phyloP scores from a whole-genome alignment of 2,888 invertebrate genomes.

The Sinhomidia bicolor region DNA sequence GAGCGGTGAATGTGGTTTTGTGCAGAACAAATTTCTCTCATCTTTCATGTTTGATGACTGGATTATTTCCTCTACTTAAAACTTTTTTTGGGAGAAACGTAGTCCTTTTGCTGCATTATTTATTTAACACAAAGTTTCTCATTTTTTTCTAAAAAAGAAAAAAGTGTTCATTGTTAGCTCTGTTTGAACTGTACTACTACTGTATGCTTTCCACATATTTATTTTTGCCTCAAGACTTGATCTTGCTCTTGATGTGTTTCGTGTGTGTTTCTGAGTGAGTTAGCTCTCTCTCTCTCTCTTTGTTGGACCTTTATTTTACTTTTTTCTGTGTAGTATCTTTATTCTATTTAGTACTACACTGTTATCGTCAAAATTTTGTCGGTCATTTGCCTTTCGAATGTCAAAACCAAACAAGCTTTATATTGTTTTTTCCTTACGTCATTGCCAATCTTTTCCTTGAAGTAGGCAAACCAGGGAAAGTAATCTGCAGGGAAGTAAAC shows the following conservation, averaged over 20 bases:
- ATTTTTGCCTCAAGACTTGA: neutral
- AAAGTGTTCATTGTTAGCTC: no score
- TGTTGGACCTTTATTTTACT: neutral
- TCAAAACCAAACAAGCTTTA: neutral
- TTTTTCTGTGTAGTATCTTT: neutral
- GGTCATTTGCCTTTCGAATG: constrained; percentile 5
- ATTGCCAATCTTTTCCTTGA: neutral
- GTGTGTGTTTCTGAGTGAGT: neutral
- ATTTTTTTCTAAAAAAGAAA: no score
- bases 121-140: neutral
- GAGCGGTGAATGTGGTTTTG: neutral
- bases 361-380: neutral
- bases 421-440: neutral
- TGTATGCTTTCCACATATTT: no score
- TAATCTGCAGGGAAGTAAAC: no score
- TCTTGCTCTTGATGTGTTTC: neutral
- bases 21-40: no score
- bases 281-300: neutral
- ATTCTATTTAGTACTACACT: neutral
- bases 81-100: neutral
- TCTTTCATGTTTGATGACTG: neutral
- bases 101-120: neutral
- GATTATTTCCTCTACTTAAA: neutral
- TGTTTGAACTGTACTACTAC: no score
- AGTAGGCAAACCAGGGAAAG: no score